Base-by-base conservation (phyloP, 1,140 invertebrate species). In the Diploscapter pachys region DNA sequence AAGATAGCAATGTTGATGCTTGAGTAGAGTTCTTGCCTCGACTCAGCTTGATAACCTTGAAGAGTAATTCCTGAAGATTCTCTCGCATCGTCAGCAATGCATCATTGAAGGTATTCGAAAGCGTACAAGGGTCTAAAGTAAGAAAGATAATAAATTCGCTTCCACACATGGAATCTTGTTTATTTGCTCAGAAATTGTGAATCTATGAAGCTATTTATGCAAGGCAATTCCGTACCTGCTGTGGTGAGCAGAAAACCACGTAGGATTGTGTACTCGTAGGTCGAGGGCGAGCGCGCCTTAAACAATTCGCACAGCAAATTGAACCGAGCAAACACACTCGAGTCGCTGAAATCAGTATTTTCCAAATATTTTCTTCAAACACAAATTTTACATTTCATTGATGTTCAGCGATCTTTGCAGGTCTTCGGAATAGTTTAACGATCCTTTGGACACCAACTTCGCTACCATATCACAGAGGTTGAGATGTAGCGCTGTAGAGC, bases 91-190 rank as follows among this genome's bases (percentile, higher is more conserved):
- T 62, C 9, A 61, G 49, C 49, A 74, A 48, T 53, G 51, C 54
- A 48, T 74, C 56, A 13, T 65, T 65, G n/a, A 74, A 49, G 4
- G 65, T 63, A 51, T 74, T 74, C 4, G 73, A 74, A 49, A 74
- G 31, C 9, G 62, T 11, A 31, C 65, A 69, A 49, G 63, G 59
- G 53, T 74, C 73, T 74, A 62, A 69, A 74, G 63, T n/a, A 31
- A 4, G n/a, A 50, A 48, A 5, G 31, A 31, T 8, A 48, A 48
- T 49, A 63, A 70, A 2, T 8, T 5, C 9, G 3, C 13, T 31
- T 3, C 9, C 51, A 8, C 4, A 61, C 31, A 13, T 3, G 50
- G 62, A 8, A 63, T 63, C 2, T 52, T 57, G 4, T 9, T 6
- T 56, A 11, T 9, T 59, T 13, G 57, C 13, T 59, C 13, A 9